Evolutionary conservation across 2,797 vertebrate genomes (phyloP), one percentile per base, ranked within the genome.

Genomic region (Ctenopoma kingsleyae): DNA sequence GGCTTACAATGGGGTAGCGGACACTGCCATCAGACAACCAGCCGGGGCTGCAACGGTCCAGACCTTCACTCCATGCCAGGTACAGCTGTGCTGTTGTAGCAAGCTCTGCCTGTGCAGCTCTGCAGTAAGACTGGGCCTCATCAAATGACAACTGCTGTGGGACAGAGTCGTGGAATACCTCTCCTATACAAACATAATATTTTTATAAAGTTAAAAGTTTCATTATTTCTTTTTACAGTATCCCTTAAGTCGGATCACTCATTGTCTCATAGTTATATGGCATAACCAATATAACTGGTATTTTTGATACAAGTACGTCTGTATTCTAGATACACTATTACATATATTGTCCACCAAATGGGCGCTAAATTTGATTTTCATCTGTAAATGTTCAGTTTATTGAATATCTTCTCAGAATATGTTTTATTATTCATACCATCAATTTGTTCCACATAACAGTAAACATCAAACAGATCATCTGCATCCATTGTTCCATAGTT

Each of bases 11-110:
- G 54, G 98, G 97, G 75, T 97, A 99, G 32, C 98, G 96, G 65
- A 98, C 96, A 0, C 98, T 99, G 87, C 96, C 96, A 0, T 99
- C 98, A 0, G 96, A 95, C 72, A 99, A 87, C 97, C 98, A 99
- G 51, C 98, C 97, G 0, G 98, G 97, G 83, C 93, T 97, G 87
- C 98, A 99, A 57, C 87, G 92, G 66, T 99, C 97, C 85, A 99
- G 84, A 35, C 97, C 97, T 43, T 92, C 91, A 5, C 90, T 96
- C 98, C 98, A 99, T 0, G 97, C 97, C 0, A 94, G 92, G 16
- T 98, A 97, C 2, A 99, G 91, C 89, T 99, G 96, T 41, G 96
- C 96, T 0, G 96, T 95, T 11, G 94, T 96, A 11, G 98, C 97
- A 8, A 99, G 87, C 73, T 90, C 79, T 0, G 95, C 92, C 0